Evolutionary conservation across 2,888 invertebrate genomes (phyloP).

Genomic region (Subacronicta megacephala): DNA sequence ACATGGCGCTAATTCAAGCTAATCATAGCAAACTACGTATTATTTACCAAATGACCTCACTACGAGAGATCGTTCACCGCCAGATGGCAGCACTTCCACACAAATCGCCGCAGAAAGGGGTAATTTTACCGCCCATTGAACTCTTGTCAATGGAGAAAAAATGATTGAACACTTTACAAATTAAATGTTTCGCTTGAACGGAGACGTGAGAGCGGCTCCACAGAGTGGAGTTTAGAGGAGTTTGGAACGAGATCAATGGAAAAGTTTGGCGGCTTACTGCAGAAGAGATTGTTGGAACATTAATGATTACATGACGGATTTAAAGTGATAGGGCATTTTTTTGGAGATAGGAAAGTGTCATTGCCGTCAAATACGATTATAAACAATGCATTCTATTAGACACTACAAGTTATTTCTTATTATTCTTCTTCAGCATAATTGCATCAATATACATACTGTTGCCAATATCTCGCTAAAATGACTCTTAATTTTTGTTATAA

Average conservation of each 20-base stretch:
- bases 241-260: conserved; percentile 22
- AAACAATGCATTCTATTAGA: too few species aligned
- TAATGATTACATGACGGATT: too few species aligned
- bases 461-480: too few species aligned
- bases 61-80: not conserved
- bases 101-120: conserved; percentile 51
- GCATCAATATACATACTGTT: too few species aligned
- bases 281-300: conserved; percentile 25
- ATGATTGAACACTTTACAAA: conserved; percentile 60
- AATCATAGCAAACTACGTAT: too few species aligned
- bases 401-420: too few species aligned
- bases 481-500: too few species aligned
- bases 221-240: conserved; percentile 16
- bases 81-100: conserved; percentile 32
- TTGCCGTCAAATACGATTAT: too few species aligned
- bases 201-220: conserved; percentile 17
- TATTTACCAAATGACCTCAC: conserved; percentile 16
- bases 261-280: conserved; percentile 26
- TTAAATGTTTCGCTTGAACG: conserved; percentile 41
- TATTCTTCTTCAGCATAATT: too few species aligned
- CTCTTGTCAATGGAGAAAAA: conserved; percentile 54
- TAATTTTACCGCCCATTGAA: conserved; percentile 59
- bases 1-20: not conserved
- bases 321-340: too few species aligned
- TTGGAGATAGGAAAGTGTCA: too few species aligned